A percentile compares a stretch with the other conserved stretches of the same genome.
Conservation (phyloP, 2,113 vertebrate species). For the Eudyptes chrysolophus region DNA sequence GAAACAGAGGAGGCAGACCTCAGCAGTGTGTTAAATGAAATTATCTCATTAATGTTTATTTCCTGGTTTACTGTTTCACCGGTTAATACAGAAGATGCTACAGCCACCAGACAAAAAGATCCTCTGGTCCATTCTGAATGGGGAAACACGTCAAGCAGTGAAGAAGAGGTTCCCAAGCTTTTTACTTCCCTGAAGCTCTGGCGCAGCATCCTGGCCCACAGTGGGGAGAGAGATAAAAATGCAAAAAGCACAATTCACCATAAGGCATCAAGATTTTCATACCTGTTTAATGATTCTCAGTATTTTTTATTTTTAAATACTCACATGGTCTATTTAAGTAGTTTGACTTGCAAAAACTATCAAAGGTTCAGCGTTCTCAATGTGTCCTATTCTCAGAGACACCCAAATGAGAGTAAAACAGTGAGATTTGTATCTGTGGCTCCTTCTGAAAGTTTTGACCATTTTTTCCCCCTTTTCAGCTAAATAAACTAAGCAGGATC, state of each 20-base stretch:
- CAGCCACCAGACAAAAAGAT: not conserved
- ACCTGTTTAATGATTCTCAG: not conserved
- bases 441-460: not conserved
- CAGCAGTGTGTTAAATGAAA: not conserved
- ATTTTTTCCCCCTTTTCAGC: not conserved
- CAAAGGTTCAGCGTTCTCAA: not conserved
- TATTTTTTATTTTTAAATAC: not conserved
- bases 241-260: not conserved
- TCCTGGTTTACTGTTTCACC: not conserved
- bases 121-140: not conserved
- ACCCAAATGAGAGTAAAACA: not conserved
- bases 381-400: not conserved
- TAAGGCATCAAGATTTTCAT: not conserved
- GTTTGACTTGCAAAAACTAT: not conserved
- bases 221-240: not conserved
- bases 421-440: not conserved
- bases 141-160: not conserved
- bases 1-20: not conserved
- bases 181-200: not conserved
- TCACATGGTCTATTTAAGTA: not conserved
- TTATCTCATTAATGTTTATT: conserved; percentile 3
- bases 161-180: not conserved
- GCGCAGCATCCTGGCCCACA: not conserved
- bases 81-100: not conserved
- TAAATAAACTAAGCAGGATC: not conserved